Percentiles rank a stretch among this genome's conserved stretches.
These are phyloP conservation scores for Catharus fuscescens DNA, from an alignment of 2,113 vertebrate genomes.

Conservation along the genomic window DNA sequence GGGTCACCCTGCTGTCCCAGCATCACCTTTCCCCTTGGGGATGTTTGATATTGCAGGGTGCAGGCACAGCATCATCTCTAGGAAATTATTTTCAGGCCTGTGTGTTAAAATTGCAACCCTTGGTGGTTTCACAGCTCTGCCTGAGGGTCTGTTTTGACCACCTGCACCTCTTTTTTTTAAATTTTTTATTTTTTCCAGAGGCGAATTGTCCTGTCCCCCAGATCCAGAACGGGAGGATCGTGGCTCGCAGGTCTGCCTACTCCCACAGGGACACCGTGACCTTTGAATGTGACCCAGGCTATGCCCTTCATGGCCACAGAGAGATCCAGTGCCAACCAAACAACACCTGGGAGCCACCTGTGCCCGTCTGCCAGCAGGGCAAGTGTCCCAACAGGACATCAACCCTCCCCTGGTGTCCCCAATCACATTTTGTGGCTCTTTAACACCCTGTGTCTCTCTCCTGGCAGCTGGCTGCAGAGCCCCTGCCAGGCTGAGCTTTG, in stretches of 20 bases:
- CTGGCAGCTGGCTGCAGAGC: background rate
- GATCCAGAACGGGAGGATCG: conserved; percentile 42
- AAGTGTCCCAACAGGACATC: background rate
- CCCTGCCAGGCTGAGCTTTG: background rate
- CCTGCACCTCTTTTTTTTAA: background rate
- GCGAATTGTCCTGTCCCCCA: conserved; percentile 31
- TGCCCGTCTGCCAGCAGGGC: conserved; percentile 59
- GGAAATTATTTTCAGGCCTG: background rate
- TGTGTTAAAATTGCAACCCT: background rate
- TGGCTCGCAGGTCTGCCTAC: conserved; percentile 24
- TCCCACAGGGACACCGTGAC: conserved; percentile 17
- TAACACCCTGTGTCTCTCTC: background rate
- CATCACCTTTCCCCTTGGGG: too few relatives aligned
- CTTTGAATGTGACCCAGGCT: conserved; percentile 64
- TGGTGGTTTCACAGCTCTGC: background rate
- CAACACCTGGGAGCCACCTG: conserved; percentile 50
- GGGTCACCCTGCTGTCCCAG: fast-evolving
- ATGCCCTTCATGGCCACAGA: conserved; percentile 30
- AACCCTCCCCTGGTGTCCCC: background rate
- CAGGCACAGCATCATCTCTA: fast-evolving
- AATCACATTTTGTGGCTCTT: background rate
- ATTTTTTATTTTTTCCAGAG: background rate
- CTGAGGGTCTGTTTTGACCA: background rate
- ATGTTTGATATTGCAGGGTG: fast-evolving
- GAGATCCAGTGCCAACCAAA: conserved; percentile 32